Conservation (phyloP, 1,140 invertebrate genomes). For the Aphis gossypii region DNA sequence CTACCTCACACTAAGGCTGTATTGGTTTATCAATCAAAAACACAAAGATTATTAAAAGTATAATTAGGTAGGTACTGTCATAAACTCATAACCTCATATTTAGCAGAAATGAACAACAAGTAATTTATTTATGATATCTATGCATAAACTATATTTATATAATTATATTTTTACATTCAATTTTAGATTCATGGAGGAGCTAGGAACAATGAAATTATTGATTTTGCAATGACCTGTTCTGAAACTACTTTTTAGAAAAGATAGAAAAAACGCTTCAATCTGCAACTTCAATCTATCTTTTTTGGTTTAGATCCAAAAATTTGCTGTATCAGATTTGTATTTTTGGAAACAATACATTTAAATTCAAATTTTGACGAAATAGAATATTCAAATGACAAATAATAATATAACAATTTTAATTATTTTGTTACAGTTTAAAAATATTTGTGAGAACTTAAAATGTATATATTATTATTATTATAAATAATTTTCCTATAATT, state of each 20-base stretch:
- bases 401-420: too few relatives aligned
- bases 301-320: too few relatives aligned
- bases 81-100: background rate
- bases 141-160: background rate
- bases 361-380: too few relatives aligned
- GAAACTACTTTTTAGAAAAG: background rate
- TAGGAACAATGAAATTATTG: background rate
- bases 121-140: background rate
- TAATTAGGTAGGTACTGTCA: background rate
- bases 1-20: conserved; percentile 61
- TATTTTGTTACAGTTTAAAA: too few relatives aligned
- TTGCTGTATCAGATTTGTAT: too few relatives aligned
- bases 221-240: background rate
- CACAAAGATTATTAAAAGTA: background rate
- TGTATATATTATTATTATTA: too few relatives aligned
- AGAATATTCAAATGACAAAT: too few relatives aligned
- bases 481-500: too few relatives aligned
- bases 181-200: background rate
- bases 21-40: conserved; percentile 58
- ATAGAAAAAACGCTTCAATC: background rate
- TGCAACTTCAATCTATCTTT: background rate
- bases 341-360: too few relatives aligned
- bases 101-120: background rate
- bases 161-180: background rate
- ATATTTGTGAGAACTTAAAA: too few relatives aligned